phyloP scores from a whole-genome alignment of 2,113 vertebrate species.

The Boulengeromyrus knoepffleri region DNA sequence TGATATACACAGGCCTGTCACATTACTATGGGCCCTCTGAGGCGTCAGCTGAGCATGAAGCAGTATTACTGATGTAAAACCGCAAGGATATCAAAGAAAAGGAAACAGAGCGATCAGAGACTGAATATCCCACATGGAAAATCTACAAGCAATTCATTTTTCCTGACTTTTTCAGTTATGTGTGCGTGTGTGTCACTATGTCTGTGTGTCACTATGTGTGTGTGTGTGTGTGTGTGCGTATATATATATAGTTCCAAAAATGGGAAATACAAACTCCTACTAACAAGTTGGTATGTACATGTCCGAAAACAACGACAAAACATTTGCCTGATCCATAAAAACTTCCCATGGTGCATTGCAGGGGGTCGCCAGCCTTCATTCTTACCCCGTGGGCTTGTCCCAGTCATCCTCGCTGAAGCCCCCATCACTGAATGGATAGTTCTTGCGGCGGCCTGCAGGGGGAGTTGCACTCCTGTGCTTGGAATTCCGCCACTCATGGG shows the following conservation, averaged over 20 bases:
- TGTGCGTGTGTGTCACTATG: neutral
- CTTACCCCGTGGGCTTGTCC: constrained; percentile 80
- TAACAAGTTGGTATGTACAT: neutral
- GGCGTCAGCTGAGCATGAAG: neutral
- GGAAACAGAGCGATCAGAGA: neutral
- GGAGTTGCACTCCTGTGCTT: constrained; percentile 73
- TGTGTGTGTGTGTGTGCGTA: neutral
- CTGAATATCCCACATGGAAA: neutral
- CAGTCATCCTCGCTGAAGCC: constrained; percentile 87
- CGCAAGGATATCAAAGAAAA: neutral
- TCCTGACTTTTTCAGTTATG: neutral
- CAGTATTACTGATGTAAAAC: neutral
- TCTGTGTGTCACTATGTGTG: neutral
- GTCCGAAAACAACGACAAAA: neutral
- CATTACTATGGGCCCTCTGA: neutral
- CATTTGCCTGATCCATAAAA: neutral
- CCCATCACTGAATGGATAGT: constrained; percentile 74
- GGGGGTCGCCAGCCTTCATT: neutral
- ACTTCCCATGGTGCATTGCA: neutral
- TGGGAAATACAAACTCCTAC: neutral
- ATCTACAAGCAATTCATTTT: neutral
- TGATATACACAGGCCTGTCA: neutral
- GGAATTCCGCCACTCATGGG: constrained; percentile 75
- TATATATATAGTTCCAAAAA: neutral
- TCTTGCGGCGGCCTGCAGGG: constrained; percentile 70